Conservation (phyloP, 1,140 invertebrate species). For the Patella vulgata region DNA sequence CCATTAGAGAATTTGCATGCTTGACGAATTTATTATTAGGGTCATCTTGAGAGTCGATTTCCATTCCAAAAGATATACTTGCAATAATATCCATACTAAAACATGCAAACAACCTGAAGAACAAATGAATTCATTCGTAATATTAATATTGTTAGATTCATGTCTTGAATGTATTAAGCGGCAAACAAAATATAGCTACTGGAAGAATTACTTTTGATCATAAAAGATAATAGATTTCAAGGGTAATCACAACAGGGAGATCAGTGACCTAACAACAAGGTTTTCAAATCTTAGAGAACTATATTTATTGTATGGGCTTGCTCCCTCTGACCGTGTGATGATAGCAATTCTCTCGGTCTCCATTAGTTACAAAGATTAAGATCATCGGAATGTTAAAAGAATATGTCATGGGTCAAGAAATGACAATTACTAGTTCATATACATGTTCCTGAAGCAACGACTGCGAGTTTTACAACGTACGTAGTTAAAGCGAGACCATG, state of each 20-base stretch:
- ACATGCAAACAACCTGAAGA: constrained; percentile 50
- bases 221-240: background rate
- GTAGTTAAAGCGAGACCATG: too few species aligned
- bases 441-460: too few species aligned
- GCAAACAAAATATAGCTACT: background rate
- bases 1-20: constrained; percentile 31
- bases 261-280: background rate
- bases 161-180: too few species aligned
- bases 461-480: too few species aligned
- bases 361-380: too few species aligned
- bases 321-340: too few species aligned
- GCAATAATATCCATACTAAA: constrained; percentile 74
- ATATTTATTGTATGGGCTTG: too few species aligned
- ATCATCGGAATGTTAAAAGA: too few species aligned
- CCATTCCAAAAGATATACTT: constrained; percentile 72
- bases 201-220: background rate
- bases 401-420: too few species aligned
- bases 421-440: too few species aligned
- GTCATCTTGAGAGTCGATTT: constrained; percentile 70
- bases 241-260: background rate
- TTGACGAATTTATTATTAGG: constrained; percentile 59
- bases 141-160: background rate
- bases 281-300: too few species aligned
- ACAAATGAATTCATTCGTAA: background rate
- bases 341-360: too few species aligned